A percentile compares a stretch with the other conserved stretches of the same genome.
Conservation (phyloP, 2,113 vertebrate species). For the Nicator chloris region DNA sequence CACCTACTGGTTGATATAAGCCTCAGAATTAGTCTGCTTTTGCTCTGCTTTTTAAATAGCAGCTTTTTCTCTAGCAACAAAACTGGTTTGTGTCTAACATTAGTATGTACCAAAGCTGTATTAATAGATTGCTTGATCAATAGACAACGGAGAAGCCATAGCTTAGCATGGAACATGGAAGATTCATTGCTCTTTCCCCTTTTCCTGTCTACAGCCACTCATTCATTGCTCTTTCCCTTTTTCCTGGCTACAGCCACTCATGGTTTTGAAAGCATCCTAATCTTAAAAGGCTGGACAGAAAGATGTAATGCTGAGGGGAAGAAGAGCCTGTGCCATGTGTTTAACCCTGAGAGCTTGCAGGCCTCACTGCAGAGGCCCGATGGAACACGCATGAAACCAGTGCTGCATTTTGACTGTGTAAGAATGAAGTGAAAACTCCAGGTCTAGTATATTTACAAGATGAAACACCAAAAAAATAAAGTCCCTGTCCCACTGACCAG, state of each 20-base stretch:
- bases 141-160: not conserved
- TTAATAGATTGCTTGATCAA: not conserved
- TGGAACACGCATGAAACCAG: not conserved
- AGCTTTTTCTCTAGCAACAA: not conserved
- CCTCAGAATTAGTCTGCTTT: not conserved
- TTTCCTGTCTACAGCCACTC: not conserved
- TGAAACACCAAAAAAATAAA: not conserved
- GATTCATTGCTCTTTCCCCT: not conserved
- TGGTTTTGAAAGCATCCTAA: not conserved
- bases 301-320: not conserved
- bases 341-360: not conserved
- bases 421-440: not conserved
- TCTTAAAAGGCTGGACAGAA: not conserved
- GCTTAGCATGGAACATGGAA: not conserved
- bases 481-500: not conserved
- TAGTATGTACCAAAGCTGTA: not conserved
- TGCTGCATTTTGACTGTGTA: not conserved
- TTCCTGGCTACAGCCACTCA: not conserved
- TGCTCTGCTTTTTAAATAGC: not conserved
- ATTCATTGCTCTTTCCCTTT: no score
- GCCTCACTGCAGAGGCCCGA: not conserved
- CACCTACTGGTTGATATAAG: conserved; percentile 16
- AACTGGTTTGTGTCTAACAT: not conserved
- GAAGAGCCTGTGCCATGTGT: not conserved
- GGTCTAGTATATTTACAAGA: not conserved